Evolutionary conservation across 2,797 vertebrate genomes (phyloP).

Genomic region (Periophthalmus magnuspinnatus): DNA sequence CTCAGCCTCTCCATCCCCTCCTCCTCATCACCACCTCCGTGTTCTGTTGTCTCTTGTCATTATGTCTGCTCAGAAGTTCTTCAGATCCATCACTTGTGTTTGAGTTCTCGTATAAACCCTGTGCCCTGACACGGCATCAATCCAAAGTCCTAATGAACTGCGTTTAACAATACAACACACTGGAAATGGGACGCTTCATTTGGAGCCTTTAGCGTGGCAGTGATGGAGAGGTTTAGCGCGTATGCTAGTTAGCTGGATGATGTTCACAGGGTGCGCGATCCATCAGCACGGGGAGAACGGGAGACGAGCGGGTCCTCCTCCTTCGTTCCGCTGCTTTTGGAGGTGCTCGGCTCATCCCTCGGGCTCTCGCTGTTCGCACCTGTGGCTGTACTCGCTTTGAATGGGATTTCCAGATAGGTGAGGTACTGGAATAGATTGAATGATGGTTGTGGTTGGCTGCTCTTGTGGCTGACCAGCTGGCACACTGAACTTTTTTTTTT

Average conservation of each 20-base stretch:
- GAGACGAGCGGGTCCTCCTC: slow-evolving; percentile 50
- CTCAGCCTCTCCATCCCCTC: too few species aligned
- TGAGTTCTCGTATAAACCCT: slow-evolving; percentile 12
- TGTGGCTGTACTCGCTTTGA: slow-evolving; percentile 12
- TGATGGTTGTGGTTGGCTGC: too few species aligned
- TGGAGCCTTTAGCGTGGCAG: slow-evolving; percentile 78
- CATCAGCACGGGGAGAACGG: slow-evolving; percentile 62
- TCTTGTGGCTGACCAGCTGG: too few species aligned
- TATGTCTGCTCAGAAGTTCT: slow-evolving; percentile 46
- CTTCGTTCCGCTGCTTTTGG: slow-evolving; percentile 14
- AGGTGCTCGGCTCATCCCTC: too few species aligned
- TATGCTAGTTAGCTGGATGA: slow-evolving; percentile 74
- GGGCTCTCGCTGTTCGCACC: slow-evolving; percentile 8
- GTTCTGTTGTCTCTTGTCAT: slow-evolving; percentile 22
- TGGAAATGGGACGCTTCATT: slow-evolving; percentile 82
- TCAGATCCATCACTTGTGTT: slow-evolving; percentile 47
- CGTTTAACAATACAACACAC: slow-evolving; percentile 82
- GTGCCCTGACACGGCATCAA: slow-evolving; percentile 66
- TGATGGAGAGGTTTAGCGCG: slow-evolving; percentile 70
- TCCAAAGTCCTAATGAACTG: slow-evolving; percentile 81
- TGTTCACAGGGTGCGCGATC: slow-evolving; percentile 70
- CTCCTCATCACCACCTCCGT: too few species aligned
- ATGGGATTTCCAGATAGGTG: neutral
- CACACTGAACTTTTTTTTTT: too few species aligned
- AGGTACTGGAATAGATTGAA: neutral